These are phyloP conservation scores for Geodia barretti DNA, from an alignment of 37 sponge, comb jelly and placozoan species.

Conservation along the genomic window DNA sequence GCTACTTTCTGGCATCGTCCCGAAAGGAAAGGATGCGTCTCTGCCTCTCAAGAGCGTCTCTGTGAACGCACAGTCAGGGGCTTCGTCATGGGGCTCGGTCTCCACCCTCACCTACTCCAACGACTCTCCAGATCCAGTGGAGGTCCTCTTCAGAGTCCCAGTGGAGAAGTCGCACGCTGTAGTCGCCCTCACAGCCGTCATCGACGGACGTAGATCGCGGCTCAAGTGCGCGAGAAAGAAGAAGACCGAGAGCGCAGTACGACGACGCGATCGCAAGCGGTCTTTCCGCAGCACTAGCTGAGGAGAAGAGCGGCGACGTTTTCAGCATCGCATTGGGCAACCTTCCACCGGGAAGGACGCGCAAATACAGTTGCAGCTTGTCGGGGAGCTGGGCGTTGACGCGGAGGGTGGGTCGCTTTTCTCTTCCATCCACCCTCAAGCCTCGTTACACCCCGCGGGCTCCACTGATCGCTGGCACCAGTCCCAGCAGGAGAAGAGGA, in stretches of 20 bases:
- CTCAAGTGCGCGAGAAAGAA: constrained; percentile 66
- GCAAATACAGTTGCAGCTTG: constrained; percentile 39
- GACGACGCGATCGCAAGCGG: constrained; percentile 71
- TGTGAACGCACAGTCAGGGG: constrained; percentile 23
- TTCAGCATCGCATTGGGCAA: constrained; percentile 63
- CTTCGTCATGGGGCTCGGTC: constrained; percentile 23
- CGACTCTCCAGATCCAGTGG: constrained; percentile 40
- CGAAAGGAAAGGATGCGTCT: neutral
- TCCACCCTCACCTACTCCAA: constrained; percentile 49
- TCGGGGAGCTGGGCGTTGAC: constrained; percentile 51
- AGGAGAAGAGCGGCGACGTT: constrained; percentile 70
- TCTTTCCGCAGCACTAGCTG: constrained; percentile 48
- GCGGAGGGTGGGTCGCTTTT: constrained; percentile 53
- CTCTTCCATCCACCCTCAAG: constrained; percentile 58
- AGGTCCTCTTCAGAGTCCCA: constrained; percentile 51
- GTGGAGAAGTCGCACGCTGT: constrained; percentile 62
- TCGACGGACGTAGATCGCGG: constrained; percentile 57
- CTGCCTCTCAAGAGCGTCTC: neutral
- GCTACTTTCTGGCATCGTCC: no score
- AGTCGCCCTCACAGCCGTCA: constrained; percentile 47
- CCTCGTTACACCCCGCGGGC: constrained; percentile 65
- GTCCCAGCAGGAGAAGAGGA: constrained; percentile 25
- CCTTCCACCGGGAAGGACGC: constrained; percentile 64
- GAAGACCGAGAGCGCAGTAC: constrained; percentile 45
- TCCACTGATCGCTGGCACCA: constrained; percentile 14